These are phyloP conservation scores for Tortricodes alternella DNA, from an alignment of 2,888 invertebrate species.

Conservation along the genomic window DNA sequence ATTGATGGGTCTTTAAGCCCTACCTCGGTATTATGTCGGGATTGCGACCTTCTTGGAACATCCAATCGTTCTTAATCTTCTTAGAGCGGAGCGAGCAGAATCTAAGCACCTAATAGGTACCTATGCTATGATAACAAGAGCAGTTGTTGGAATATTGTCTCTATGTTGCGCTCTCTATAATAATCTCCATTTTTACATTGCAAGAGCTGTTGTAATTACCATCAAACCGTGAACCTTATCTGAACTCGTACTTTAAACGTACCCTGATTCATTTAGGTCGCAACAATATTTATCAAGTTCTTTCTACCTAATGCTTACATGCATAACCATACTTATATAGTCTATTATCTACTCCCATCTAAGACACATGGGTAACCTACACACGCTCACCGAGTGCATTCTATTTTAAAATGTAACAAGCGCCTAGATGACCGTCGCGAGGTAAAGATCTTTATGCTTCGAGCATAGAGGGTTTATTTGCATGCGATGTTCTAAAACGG, in stretches of 20 bases:
- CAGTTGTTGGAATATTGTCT: conserved; percentile 48
- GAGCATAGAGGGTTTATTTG: conserved; percentile 45
- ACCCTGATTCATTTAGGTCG: conserved; percentile 38
- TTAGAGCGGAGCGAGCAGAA: conserved; percentile 70
- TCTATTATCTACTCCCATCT: conserved; percentile 68
- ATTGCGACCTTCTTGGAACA: conserved; percentile 71
- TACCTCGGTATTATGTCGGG: conserved; percentile 59
- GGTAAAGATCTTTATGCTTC: conserved; percentile 41
- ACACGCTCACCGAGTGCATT: conserved; percentile 57
- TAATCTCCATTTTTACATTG: not conserved
- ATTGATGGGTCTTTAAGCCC: conserved; percentile 70
- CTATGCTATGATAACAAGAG: conserved; percentile 75
- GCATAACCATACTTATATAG: conserved; percentile 47
- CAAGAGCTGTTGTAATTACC: not conserved
- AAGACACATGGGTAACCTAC: conserved; percentile 76
- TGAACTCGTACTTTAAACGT: conserved; percentile 15
- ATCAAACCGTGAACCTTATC: not conserved
- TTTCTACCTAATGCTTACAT: conserved; percentile 44
- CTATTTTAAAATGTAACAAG: conserved; percentile 45
- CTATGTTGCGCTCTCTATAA: not conserved
- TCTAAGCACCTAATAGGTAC: conserved; percentile 69
- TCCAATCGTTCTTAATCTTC: conserved; percentile 81
- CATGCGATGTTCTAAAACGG: conserved; percentile 49
- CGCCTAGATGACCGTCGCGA: conserved; percentile 15
- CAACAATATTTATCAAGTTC: conserved; percentile 50